These are phyloP conservation scores for Lepilemur ruficaudatus DNA, from an alignment of 2,797 vertebrate genomes.

Conservation along the genomic window DNA sequence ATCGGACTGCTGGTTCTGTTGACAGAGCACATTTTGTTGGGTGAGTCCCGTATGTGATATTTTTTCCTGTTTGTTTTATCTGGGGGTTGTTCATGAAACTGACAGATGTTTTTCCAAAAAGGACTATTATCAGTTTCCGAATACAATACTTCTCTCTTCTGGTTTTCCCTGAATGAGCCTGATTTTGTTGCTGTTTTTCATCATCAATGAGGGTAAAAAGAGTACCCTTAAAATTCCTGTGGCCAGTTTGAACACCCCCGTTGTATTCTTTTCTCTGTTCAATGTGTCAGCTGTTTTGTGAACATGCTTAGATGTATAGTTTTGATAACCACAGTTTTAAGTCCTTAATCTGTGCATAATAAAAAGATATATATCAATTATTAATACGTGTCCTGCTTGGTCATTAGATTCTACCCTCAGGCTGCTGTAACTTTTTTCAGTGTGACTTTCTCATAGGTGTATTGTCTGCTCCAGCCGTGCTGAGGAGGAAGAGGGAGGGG, in stretches of 20 bases:
- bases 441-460: neutral
- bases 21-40: constrained; percentile 80
- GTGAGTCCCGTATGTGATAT: constrained; percentile 66
- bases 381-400: constrained; percentile 61
- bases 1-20: constrained; percentile 83
- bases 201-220: constrained; percentile 66
- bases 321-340: constrained; percentile 86
- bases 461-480: neutral
- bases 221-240: constrained; percentile 80
- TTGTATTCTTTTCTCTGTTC: constrained; percentile 76
- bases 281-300: constrained; percentile 81
- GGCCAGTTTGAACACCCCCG: constrained; percentile 85
- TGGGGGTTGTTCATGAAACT: constrained; percentile 78
- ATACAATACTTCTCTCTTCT: constrained; percentile 76
- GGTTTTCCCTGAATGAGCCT: constrained; percentile 76
- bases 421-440: neutral
- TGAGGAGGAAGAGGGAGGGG: neutral
- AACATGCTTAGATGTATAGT: constrained; percentile 84
- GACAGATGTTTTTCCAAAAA: constrained; percentile 64
- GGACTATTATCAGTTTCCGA: constrained; percentile 76
- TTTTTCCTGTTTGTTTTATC: constrained; percentile 75
- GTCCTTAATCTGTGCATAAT: constrained; percentile 88
- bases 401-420: constrained; percentile 34
- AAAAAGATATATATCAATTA: constrained; percentile 87
- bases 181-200: constrained; percentile 69